Percentiles rank a stretch among this genome's conserved stretches.
phyloP scores from a whole-genome alignment of 2,113 vertebrate genomes.

The Cyanoderma ruficeps region DNA sequence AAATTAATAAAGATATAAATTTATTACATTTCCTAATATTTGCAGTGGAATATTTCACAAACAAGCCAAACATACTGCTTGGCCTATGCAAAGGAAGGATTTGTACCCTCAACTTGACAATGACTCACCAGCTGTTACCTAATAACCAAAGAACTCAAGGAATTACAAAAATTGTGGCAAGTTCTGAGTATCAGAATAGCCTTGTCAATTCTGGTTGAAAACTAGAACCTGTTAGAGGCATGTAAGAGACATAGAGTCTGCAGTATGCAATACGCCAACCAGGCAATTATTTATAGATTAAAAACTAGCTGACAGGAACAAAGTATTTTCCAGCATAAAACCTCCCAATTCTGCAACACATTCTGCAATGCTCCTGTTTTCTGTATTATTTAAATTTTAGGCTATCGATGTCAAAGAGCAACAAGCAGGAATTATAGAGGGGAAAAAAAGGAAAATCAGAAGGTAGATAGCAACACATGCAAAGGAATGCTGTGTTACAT shows the following conservation, averaged over 20 bases:
- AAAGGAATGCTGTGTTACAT: not conserved
- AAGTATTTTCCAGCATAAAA: slow-evolving; percentile 15
- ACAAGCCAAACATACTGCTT: not conserved
- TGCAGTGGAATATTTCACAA: slow-evolving; percentile 2
- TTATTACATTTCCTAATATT: not conserved
- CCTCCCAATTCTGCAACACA: not conserved
- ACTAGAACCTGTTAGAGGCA: not conserved
- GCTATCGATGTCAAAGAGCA: not conserved
- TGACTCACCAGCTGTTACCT: not conserved
- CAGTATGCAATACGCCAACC: not conserved
- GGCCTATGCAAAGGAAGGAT: not conserved
- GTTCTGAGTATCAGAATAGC: not conserved
- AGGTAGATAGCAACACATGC: not conserved
- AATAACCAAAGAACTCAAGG: not conserved
- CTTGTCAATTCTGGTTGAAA: not conserved
- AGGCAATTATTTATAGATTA: slow-evolving; percentile 23
- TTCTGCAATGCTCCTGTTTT: not conserved
- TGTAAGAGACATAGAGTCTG: not conserved
- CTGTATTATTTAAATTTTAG: not conserved
- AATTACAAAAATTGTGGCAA: not conserved
- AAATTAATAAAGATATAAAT: not conserved
- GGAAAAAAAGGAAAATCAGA: not conserved
- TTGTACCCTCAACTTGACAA: not conserved
- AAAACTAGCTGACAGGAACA: not conserved
- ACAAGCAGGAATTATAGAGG: not conserved